Conservation (phyloP, 2,113 vertebrate genomes). For the Rhinoderma darwinii region DNA sequence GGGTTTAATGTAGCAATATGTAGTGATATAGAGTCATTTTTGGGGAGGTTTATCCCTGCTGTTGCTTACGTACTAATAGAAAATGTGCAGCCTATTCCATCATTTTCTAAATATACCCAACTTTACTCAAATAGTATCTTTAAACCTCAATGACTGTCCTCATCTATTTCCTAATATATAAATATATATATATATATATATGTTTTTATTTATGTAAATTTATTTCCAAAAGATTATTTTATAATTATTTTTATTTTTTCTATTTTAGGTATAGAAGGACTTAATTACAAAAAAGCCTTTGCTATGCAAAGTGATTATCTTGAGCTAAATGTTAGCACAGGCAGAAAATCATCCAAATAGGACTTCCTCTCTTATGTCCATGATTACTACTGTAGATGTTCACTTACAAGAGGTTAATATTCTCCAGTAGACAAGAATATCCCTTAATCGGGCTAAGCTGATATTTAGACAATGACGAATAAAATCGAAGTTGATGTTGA, state of each 20-base stretch:
- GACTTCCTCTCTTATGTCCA: not conserved
- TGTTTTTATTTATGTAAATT: slow-evolving; percentile 27
- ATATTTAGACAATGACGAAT: slow-evolving; percentile 17
- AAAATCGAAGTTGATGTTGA: not conserved
- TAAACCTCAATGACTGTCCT: not conserved
- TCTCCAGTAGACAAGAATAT: not conserved
- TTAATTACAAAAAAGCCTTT: slow-evolving; percentile 33
- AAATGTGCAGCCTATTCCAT: not conserved
- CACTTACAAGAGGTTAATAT: slow-evolving; percentile 21
- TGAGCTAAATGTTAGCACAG: slow-evolving; percentile 38
- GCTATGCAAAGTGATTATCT: slow-evolving; percentile 51
- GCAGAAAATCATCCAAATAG: slow-evolving; percentile 22
- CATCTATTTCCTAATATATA: not conserved
- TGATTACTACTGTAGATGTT: slow-evolving; percentile 29
- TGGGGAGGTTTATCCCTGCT: not conserved
- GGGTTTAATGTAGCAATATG: slow-evolving; percentile 30
- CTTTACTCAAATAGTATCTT: not conserved
- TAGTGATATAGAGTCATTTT: not conserved
- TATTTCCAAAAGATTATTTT: slow-evolving; percentile 16
- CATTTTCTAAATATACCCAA: not conserved
- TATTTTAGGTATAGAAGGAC: slow-evolving; percentile 16
- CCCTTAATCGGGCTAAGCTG: not conserved
- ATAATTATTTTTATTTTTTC: slow-evolving; percentile 5
- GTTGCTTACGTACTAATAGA: not conserved
- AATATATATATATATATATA: not conserved